Conservation (phyloP, 64 coral and sea anemone genomes). For the Anthopleura sola region DNA sequence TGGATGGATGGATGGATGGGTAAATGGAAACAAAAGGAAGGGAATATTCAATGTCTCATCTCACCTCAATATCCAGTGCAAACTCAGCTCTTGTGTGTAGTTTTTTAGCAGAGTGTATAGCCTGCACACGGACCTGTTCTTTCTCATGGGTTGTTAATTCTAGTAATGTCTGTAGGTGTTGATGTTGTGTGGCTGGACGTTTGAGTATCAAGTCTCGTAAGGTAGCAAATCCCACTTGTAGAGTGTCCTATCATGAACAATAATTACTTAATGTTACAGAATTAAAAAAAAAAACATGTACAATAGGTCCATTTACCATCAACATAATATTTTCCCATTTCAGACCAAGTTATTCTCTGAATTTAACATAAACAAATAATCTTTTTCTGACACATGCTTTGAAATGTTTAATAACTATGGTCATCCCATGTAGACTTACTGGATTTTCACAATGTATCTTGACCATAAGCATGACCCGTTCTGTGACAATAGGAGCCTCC, state of each 20-base stretch:
- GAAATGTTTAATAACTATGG: too few relatives aligned
- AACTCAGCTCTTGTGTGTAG: constrained; percentile 76
- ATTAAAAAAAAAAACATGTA: too few relatives aligned
- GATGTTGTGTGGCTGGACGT: constrained; percentile 81
- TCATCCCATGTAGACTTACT: constrained; percentile 14
- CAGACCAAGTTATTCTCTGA: too few relatives aligned
- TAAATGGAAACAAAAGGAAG: not conserved
- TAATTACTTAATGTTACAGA: too few relatives aligned
- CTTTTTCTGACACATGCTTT: too few relatives aligned
- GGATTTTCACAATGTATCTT: constrained; percentile 86
- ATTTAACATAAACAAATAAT: too few relatives aligned
- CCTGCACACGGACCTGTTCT: constrained; percentile 91
- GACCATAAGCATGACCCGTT: constrained; percentile 58
- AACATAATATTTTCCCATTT: too few relatives aligned
- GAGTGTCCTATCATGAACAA: constrained; percentile 64
- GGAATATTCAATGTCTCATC: not conserved
- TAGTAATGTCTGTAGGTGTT: constrained; percentile 69
- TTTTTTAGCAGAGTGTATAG: constrained; percentile 93
- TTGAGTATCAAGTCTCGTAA: constrained; percentile 86
- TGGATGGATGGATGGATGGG: too few relatives aligned
- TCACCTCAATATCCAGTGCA: constrained; percentile 85
- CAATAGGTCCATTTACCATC: not conserved
- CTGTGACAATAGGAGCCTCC: constrained; percentile 76
- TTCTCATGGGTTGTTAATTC: constrained; percentile 77
- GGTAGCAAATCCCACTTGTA: constrained; percentile 92